Base-by-base conservation (phyloP, 2,888 invertebrate species). In the Sesamia inferens region DNA sequence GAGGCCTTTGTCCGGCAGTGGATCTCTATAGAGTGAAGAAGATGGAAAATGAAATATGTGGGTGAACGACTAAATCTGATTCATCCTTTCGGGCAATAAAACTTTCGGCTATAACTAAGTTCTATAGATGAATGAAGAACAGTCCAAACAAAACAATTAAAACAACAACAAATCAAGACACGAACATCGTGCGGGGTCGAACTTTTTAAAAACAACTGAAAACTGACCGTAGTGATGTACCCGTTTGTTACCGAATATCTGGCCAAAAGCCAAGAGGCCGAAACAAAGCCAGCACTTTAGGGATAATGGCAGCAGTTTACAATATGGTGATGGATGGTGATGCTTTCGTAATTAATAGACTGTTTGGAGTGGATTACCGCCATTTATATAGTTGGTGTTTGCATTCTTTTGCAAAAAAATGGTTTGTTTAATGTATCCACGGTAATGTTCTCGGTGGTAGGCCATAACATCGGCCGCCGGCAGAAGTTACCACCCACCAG, bases 221-320 rank as follows among this genome's bases (percentile, higher is more conserved):
- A 22, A 22, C 54, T 48, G 14, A 54, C 31, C 0, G 5, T 58
- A 68, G 7, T 22, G 6, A 10, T 0, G 47, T 44, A 19, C 51
- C 61, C 63, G 61, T 72, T 64, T 84, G 51, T 74, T 62, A 11
- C 31, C 8, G 39, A 66, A n/a, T 0, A 8, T 11, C 61, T 86
- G 84, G 85, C 86, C 63, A n/a, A 48, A 67, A 65, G 84, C 84
- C 84, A 85, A 86, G 62, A 71, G 68, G 71, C 70, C 67, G 64
- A 74, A 84, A 65, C 51, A 48, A 54, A 71, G 58, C 70, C 63
- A 65, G 65, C 68, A 79, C 76, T 81, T 85, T 59, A 58, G 47
- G 69, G 64, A 70, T 75, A 85, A 82, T 71, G 42, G 77, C 31
- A 44, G 66, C 67, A 71, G 67, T 74, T 79, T 75, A 68, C 61